These are phyloP conservation scores for Salarias fasciatus DNA, from an alignment of 2,797 vertebrate genomes.

Conservation along the genomic window DNA sequence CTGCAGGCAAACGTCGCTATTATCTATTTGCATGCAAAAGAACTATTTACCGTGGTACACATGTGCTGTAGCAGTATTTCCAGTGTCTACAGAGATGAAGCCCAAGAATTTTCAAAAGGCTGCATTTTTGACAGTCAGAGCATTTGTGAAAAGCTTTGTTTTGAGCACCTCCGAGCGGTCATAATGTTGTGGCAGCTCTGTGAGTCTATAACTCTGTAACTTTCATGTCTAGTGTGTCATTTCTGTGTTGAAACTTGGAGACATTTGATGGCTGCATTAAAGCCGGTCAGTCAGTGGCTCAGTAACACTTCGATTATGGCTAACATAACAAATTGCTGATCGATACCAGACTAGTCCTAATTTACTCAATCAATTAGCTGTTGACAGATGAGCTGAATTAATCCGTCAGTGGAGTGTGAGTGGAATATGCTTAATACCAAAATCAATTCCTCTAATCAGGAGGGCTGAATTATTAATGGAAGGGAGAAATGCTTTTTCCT, in stretches of 20 bases:
- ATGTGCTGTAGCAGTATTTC: too few relatives aligned
- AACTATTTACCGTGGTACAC: too few relatives aligned
- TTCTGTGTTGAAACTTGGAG: too few relatives aligned
- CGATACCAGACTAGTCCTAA: constrained; percentile 55
- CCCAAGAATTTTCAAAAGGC: too few relatives aligned
- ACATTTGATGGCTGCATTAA: constrained; percentile 6
- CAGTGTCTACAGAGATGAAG: too few relatives aligned
- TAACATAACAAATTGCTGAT: constrained; percentile 58
- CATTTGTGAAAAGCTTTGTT: too few relatives aligned
- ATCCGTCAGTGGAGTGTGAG: constrained; percentile 47
- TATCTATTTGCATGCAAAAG: too few relatives aligned
- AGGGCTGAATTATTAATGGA: constrained; percentile 66
- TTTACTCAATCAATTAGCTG: constrained; percentile 62
- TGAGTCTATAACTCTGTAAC: too few relatives aligned
- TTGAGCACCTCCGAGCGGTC: too few relatives aligned
- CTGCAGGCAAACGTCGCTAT: too few relatives aligned
- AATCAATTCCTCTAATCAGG: constrained; percentile 63
- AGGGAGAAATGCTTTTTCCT: constrained; percentile 41
- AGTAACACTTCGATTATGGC: constrained; percentile 32
- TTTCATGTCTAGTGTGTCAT: not conserved
- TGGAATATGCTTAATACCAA: constrained; percentile 49
- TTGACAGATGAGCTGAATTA: constrained; percentile 65
- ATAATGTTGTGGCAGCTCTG: too few relatives aligned
- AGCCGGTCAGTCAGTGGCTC: constrained; percentile 31
- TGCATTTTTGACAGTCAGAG: too few relatives aligned